Base-by-base conservation (phyloP, 2,888 invertebrate species). In the Harmothoe impar region DNA sequence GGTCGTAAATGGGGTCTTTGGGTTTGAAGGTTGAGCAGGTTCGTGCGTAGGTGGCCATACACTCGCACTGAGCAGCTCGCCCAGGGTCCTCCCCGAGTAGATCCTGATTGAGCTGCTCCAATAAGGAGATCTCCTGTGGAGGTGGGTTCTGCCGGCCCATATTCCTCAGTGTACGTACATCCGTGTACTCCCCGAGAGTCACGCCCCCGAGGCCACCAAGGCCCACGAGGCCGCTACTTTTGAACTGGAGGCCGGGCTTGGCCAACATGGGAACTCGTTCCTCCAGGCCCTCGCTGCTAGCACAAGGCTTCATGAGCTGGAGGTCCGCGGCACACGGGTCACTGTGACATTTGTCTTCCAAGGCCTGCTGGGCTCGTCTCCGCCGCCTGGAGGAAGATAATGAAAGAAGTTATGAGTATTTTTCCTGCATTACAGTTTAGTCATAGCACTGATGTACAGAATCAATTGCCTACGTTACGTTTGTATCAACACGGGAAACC, bases 1-100 rank as follows among this genome's bases (percentile, higher is more conserved):
- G 35, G 78, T 90, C 90, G 52, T 90, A 90, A 43, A 90, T 90
- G 56, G 90, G 81, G 78, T 90, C 90, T 56, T 54, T 90, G 52
- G 81, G 72, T 51, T 77, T 77, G 54, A 54, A 54, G 51, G 77
- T 54, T 54, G 90, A 77, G 78, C 90, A 77, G 68, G 89, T 68
- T 10, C 90, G 78, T 0, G 90, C 90, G 56, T 90, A 90, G 29
- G 81, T 90, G 12, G 90, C 35, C 54, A 78, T 78, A 43, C 90
- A 90, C 77, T 90, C 90, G 35, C 90, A 90, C 56, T 90, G 78
- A 25, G 31, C 54, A 23, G 43, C n/a, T 3, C 54, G 54, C n/a
- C 81, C 35, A 23, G 54, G 72, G 56, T 77, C 54, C 10, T 77
- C 90, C 43, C 3, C 43, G 54, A 81, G 81, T 52, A 78, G 33